A percentile compares a stretch with the other conserved stretches of the same genome.
Evolutionary conservation across 2,113 vertebrate species (phyloP).

Genomic region (Salvator merianae): DNA sequence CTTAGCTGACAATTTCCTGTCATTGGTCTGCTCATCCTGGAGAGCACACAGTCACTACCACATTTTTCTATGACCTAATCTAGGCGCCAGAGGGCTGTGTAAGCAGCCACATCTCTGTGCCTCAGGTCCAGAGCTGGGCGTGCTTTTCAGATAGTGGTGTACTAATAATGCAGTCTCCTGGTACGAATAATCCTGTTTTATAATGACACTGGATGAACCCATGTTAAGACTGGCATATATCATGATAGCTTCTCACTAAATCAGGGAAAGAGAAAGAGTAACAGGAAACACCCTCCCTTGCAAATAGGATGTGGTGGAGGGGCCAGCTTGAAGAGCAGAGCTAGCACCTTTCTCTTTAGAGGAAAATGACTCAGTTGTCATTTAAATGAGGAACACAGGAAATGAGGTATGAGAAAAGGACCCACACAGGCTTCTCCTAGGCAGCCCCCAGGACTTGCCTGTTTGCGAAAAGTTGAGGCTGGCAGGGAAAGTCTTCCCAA

Average conservation of each 20-base stretch:
- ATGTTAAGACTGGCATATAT: background rate
- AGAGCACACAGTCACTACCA: background rate
- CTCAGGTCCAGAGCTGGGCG: too few relatives aligned
- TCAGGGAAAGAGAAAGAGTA: background rate
- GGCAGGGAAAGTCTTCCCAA: background rate
- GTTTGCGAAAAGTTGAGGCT: constrained; percentile 54
- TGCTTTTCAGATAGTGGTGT: too few relatives aligned
- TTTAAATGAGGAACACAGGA: background rate
- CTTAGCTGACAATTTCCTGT: background rate
- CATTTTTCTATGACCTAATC: too few relatives aligned
- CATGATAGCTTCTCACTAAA: background rate
- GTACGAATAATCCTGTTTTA: too few relatives aligned
- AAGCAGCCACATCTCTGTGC: background rate
- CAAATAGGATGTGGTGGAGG: background rate
- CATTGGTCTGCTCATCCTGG: background rate
- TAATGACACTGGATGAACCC: background rate
- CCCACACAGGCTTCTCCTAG: too few relatives aligned
- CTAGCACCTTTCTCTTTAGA: background rate
- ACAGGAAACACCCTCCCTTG: background rate
- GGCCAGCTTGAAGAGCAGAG: too few relatives aligned
- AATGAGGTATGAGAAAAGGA: background rate
- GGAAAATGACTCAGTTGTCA: background rate
- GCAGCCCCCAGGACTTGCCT: constrained; percentile 37
- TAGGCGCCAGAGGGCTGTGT: too few relatives aligned
- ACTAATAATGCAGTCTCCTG: too few relatives aligned